These are phyloP conservation scores for Riptortus pedestris DNA, from an alignment of 1,140 invertebrate genomes.

Conservation along the genomic window DNA sequence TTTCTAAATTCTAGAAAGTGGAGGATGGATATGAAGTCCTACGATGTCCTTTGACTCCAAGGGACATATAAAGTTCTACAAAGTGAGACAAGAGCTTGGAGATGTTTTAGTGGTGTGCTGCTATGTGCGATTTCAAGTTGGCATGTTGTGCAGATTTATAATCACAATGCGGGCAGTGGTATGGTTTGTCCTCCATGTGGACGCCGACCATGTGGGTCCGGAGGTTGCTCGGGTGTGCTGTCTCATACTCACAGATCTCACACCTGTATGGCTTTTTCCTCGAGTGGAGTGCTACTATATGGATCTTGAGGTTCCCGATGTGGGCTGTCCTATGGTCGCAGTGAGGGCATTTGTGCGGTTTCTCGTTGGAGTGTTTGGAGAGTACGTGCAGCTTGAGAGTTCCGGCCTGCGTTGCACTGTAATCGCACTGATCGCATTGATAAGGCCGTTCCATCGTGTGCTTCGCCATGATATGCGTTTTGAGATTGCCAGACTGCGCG, in stretches of 20 bases:
- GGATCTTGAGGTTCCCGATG: conserved; percentile 1
- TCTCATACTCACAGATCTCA: background rate
- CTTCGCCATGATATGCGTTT: conserved; percentile 12
- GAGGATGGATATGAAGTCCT: too few relatives aligned
- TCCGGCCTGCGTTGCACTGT: background rate
- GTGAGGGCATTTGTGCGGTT: conserved; percentile 6
- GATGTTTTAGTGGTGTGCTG: too few relatives aligned
- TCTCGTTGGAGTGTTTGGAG: background rate
- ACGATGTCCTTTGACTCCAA: too few relatives aligned
- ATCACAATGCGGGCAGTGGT: conserved; percentile 17
- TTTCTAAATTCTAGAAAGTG: too few relatives aligned
- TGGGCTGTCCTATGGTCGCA: conserved; percentile 4
- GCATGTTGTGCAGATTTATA: background rate
- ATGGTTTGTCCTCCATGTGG: background rate
- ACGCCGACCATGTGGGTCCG: background rate
- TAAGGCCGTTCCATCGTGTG: conserved; percentile 10
- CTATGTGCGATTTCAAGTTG: conserved; percentile 7
- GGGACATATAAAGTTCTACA: too few relatives aligned
- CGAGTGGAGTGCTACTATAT: background rate
- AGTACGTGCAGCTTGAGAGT: conserved; percentile 5
- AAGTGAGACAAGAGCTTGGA: too few relatives aligned
- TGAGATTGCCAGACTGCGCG: conserved; percentile 3
- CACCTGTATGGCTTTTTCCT: conserved; percentile 1
- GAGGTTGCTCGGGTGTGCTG: background rate
- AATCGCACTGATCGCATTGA: conserved; percentile 8